These are phyloP conservation scores for Alethe castanea DNA, from an alignment of 2,113 vertebrate species.

Conservation along the genomic window DNA sequence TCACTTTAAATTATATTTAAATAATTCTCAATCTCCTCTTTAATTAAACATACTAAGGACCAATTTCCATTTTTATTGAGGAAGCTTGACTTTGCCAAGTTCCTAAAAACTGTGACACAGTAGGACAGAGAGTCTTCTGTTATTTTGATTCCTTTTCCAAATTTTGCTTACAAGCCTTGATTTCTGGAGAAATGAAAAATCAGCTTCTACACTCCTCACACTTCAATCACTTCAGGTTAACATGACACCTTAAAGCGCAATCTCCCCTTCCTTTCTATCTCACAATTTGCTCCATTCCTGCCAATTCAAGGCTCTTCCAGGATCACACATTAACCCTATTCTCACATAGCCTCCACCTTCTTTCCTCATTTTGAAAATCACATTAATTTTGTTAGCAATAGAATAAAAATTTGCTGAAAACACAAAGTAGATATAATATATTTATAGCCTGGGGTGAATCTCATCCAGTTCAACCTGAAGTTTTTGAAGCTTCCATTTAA, in stretches of 20 bases:
- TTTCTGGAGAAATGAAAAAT: slow-evolving; percentile 2
- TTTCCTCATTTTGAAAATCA: slow-evolving; percentile 28
- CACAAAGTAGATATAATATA: not conserved
- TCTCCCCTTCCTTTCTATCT: not conserved
- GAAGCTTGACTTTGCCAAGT: not conserved
- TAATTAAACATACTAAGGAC: slow-evolving; percentile 10
- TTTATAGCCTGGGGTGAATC: not conserved
- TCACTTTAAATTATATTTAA: slow-evolving; percentile 17
- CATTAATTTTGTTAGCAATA: not conserved
- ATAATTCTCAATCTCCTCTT: slow-evolving; percentile 18
- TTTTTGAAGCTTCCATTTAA: not conserved
- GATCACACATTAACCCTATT: not conserved
- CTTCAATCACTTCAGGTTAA: not conserved
- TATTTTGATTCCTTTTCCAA: not conserved
- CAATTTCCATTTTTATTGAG: slow-evolving; percentile 10
- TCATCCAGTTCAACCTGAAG: not conserved
- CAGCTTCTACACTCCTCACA: not conserved
- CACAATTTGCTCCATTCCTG: not conserved
- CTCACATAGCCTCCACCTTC: not conserved
- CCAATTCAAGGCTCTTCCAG: not conserved
- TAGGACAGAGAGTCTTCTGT: not conserved
- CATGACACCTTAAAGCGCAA: not conserved
- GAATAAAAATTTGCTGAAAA: slow-evolving; percentile 45
- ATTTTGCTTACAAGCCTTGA: not conserved
- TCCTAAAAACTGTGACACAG: not conserved